Percentiles rank a stretch among this genome's conserved stretches.
phyloP scores from a whole-genome alignment of 1,140 invertebrate species.

The Maconellicoccus hirsutus region DNA sequence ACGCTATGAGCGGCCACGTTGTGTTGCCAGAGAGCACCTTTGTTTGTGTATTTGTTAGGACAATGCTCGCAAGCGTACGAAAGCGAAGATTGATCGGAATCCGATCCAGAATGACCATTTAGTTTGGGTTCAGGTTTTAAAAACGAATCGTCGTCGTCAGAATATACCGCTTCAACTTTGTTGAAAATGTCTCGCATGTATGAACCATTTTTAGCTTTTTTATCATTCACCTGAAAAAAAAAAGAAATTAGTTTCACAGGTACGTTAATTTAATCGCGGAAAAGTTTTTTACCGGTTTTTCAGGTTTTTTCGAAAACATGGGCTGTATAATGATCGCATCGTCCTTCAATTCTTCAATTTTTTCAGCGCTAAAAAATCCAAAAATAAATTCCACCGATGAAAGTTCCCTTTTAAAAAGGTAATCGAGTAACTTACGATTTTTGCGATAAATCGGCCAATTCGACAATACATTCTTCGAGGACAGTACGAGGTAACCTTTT shows the following conservation, averaged over 20 bases:
- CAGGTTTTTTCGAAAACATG: not conserved
- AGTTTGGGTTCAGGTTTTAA: constrained; percentile 15
- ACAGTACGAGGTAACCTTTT: constrained; percentile 10
- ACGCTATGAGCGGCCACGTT: constrained; percentile 28
- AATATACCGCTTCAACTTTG: constrained; percentile 30
- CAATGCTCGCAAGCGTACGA: constrained; percentile 29
- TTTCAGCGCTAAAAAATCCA: not conserved
- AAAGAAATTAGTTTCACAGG: not conserved
- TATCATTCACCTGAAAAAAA: not conserved
- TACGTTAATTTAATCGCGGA: no score
- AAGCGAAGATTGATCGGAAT: constrained; percentile 15
- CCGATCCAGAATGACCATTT: not conserved
- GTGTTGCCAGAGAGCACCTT: constrained; percentile 30
- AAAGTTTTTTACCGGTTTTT: not conserved
- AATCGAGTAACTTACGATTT: not conserved
- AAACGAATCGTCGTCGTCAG: constrained; percentile 27
- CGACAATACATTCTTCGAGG: constrained; percentile 6
- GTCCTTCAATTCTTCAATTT: not conserved
- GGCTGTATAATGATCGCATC: constrained; percentile 1
- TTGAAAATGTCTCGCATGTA: constrained; percentile 27
- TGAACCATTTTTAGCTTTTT: constrained; percentile 10
- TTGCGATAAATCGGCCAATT: not conserved
- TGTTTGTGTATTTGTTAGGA: constrained; percentile 28
- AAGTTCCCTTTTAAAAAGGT: not conserved
- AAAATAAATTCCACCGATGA: not conserved